A percentile compares a stretch with the other conserved stretches of the same genome.
Evolutionary conservation across 1,140 invertebrate genomes (phyloP).

Genomic region (Anadara kagoshimensis): DNA sequence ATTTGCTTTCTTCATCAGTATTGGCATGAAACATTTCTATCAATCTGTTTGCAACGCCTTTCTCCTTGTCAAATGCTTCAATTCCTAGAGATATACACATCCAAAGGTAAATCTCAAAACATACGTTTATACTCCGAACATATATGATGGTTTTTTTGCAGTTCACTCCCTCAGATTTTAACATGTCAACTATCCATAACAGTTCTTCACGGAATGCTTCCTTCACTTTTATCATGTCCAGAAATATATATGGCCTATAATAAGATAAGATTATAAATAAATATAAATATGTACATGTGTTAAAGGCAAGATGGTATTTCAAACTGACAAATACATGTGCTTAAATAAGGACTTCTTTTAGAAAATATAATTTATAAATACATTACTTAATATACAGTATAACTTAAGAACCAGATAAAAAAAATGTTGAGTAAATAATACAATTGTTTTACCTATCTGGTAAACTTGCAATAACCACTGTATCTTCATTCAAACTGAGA

Average conservation of each 20-base stretch:
- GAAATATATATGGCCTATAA: too few species aligned
- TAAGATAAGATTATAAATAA: slow-evolving; percentile 2
- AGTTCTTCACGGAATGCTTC: neutral
- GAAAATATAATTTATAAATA: too few species aligned
- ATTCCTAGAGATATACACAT: neutral
- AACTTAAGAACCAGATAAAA: too few species aligned
- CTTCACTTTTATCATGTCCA: neutral
- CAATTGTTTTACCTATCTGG: too few species aligned
- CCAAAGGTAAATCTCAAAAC: slow-evolving; percentile 9
- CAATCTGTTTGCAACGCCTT: neutral
- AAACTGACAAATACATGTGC: too few species aligned
- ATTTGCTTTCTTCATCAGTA: neutral
- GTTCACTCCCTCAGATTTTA: neutral
- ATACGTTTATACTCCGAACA: neutral
- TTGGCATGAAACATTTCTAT: slow-evolving; percentile 13
- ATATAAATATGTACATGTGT: neutral
- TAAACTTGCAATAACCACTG: slow-evolving; percentile 1
- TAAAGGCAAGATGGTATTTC: too few species aligned
- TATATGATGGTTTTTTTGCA: slow-evolving; percentile 11
- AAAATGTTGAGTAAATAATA: too few species aligned
- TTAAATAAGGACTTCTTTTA: too few species aligned
- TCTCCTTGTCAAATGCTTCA: neutral
- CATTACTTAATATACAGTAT: too few species aligned
- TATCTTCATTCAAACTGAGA: neutral
- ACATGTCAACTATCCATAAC: neutral